These are phyloP conservation scores for Byasa hedistus DNA, from an alignment of 2,888 invertebrate species.

Conservation along the genomic window DNA sequence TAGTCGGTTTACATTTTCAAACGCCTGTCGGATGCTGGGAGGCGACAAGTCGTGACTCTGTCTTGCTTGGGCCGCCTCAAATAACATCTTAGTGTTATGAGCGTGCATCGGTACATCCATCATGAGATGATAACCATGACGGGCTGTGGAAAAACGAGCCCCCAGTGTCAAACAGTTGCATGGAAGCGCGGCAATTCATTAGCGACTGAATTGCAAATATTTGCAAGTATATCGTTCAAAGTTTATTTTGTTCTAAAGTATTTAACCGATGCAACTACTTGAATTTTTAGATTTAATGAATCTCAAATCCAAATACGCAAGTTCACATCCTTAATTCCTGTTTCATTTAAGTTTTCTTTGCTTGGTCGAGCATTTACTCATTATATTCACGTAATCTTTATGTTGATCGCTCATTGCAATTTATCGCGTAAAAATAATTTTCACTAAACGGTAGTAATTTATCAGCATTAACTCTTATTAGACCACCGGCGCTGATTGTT, in stretches of 20 bases:
- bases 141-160: constrained; percentile 38
- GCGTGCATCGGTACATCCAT: constrained; percentile 49
- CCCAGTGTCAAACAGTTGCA: constrained; percentile 32
- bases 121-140: constrained; percentile 55
- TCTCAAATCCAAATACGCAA: too few species aligned
- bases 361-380: not conserved
- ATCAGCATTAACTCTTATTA: not conserved
- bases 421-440: not conserved
- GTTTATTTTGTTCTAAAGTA: not conserved
- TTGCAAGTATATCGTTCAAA: constrained; percentile 23
- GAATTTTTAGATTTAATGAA: not conserved
- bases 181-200: constrained; percentile 37
- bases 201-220: constrained; percentile 32
- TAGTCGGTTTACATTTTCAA: constrained; percentile 57
- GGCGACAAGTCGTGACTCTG: constrained; percentile 71
- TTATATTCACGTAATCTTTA: not conserved
- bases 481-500: constrained; percentile 66
- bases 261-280: not conserved
- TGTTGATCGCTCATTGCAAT: not conserved
- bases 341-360: not conserved
- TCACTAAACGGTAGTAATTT: constrained; percentile 5
- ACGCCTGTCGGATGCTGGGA: constrained; percentile 48
- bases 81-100: constrained; percentile 44
- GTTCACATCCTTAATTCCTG: too few species aligned
- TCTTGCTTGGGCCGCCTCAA: constrained; percentile 41